Evolutionary conservation across 2,113 vertebrate species (phyloP), one percentile per base, ranked within the genome.

Genomic region (Cacatua alba): DNA sequence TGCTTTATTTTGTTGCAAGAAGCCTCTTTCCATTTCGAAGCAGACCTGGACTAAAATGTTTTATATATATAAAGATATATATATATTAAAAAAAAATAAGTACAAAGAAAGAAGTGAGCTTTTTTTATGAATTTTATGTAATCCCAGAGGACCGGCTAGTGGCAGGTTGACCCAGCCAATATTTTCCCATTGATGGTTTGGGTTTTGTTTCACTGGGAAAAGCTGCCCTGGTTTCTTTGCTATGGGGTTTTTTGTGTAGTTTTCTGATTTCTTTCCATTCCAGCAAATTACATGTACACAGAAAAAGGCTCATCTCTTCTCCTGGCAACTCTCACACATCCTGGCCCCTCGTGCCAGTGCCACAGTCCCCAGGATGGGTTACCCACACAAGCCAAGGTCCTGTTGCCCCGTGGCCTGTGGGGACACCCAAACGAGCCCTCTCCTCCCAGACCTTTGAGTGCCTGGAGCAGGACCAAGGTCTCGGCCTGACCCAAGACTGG

Each of bases 111-210:
- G 41, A 90, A 84, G 57, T 37, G 48, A 95, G 43, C 39, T 60
- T 75, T 92, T 90, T 78, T n/a, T 13, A 20, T 57, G 19, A 51
- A 31, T 37, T 69, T 93, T 53, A 37, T 88, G 59, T 57, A 62
- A 69, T 83, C 82, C 88, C 82, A 93, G 76, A 74, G 80, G 88
- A 74, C 76, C 57, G 64, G 63, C 57, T 60, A 57, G 81, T 95
- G 91, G 91, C 95, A 95, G 48, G 60, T 14, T 94, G 94, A 91
- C 96, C 96, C 81, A 94, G 86, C 77, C 89, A 87, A 23, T 33
- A 62, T 64, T 89, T 96, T 95, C 84, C 81, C 81, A 79, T 86
- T 68, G 29, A 72, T 44, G 24, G 33, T 91, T 85, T 94, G 77
- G 65, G 83, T 33, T 92, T 91, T 71, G 52, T 89, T 86, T 82